Percentiles rank a stretch among this genome's conserved stretches.
These are phyloP conservation scores for Copsychus sechellarum DNA, from an alignment of 2,113 vertebrate species.

Conservation along the genomic window DNA sequence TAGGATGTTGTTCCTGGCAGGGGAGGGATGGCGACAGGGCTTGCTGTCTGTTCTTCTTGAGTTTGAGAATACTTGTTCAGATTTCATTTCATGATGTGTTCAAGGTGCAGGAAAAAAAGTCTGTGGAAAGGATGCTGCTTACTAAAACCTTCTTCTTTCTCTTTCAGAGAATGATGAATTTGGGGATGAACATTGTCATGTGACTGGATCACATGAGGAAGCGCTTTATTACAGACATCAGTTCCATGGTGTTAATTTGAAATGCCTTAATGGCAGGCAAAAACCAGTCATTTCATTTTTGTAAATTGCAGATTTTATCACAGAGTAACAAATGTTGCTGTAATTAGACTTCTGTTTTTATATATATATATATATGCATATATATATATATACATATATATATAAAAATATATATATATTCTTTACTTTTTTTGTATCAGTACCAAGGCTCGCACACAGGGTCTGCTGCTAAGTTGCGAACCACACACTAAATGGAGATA, in stretches of 20 bases:
- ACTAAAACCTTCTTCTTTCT: conserved; percentile 60
- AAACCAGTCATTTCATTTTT: conserved; percentile 91
- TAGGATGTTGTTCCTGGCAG: not conserved
- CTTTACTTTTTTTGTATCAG: conserved; percentile 85
- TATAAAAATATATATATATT: conserved; percentile 79
- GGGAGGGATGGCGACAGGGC: not conserved
- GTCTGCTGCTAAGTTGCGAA: conserved; percentile 83
- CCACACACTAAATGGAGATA: conserved; percentile 78
- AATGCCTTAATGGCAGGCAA: conserved; percentile 97
- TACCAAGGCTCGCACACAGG: conserved; percentile 84
- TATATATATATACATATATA: conserved; percentile 71
- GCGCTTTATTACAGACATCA: conserved; percentile 92
- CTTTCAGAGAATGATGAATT: conserved; percentile 86
- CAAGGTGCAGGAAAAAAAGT: not conserved
- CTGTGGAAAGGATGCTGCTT: not conserved
- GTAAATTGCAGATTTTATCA: conserved; percentile 91
- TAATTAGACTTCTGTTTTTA: conserved; percentile 85
- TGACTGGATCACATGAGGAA: conserved; percentile 91
- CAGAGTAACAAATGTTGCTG: conserved; percentile 87
- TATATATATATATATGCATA: conserved; percentile 77
- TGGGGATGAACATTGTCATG: conserved; percentile 86
- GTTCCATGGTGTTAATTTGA: conserved; percentile 98
- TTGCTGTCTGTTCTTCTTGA: not conserved
- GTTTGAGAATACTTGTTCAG: not conserved
- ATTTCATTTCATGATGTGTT: not conserved